Evolutionary conservation across 2,888 invertebrate species (phyloP).

Genomic region (Hyposoter dolosus): DNA sequence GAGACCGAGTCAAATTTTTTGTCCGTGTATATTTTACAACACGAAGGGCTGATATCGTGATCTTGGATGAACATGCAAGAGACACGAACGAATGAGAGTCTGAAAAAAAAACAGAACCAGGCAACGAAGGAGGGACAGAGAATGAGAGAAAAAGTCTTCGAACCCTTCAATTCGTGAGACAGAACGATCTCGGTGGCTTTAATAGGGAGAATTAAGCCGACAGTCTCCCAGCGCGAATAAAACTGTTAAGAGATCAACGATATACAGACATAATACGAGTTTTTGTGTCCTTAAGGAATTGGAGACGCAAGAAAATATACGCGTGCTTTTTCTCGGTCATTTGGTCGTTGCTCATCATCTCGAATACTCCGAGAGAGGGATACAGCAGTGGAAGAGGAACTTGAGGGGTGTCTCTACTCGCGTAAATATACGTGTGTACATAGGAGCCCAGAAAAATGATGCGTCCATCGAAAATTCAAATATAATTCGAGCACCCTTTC

Average conservation of each 20-base stretch:
- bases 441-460: neutral
- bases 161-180: slow-evolving; percentile 32
- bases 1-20: slow-evolving; percentile 19
- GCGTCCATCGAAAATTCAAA: slow-evolving; percentile 54
- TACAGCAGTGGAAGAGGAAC: neutral
- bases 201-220: slow-evolving; percentile 26
- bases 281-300: slow-evolving; percentile 29
- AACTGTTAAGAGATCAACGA: neutral
- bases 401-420: neutral
- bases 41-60: slow-evolving; percentile 25
- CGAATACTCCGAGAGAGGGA: neutral
- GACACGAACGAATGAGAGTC: slow-evolving; percentile 1
- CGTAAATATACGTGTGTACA: slow-evolving; percentile 2
- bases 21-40: slow-evolving; percentile 28
- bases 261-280: neutral
- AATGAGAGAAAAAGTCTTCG: neutral
- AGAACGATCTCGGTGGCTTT: slow-evolving; percentile 14
- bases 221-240: slow-evolving; percentile 31
- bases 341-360: slow-evolving; percentile 33
- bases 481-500: slow-evolving; percentile 63
- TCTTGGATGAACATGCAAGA: slow-evolving; percentile 3
- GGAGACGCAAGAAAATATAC: slow-evolving; percentile 48
- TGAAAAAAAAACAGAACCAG: neutral
- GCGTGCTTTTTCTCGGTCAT: slow-evolving; percentile 10
- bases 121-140: neutral